These are phyloP conservation scores for Emydura subglobosa DNA, from an alignment of 2,113 vertebrate species.

Conservation along the genomic window DNA sequence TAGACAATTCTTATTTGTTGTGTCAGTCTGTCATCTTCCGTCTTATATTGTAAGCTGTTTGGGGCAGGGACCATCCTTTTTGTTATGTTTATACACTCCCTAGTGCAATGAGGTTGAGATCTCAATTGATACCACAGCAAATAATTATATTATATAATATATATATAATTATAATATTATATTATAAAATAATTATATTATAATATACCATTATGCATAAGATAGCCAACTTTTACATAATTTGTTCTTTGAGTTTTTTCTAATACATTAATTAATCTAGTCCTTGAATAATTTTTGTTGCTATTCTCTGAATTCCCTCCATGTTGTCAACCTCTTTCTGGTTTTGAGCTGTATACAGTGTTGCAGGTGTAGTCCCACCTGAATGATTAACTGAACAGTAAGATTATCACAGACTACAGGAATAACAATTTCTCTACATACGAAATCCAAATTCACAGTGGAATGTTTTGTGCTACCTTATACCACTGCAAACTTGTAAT, in stretches of 20 bases:
- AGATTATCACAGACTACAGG: too few species aligned
- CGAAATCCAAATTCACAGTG: neutral
- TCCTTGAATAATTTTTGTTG: neutral
- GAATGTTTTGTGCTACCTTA: neutral
- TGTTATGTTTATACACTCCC: neutral
- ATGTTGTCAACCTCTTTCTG: neutral
- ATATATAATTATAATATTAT: neutral
- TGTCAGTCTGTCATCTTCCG: neutral
- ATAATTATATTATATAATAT: neutral
- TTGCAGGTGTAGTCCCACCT: neutral
- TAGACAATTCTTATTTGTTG: neutral
- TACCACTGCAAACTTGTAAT: neutral
- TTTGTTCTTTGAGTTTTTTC: neutral
- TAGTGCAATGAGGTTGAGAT: neutral
- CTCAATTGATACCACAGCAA: neutral
- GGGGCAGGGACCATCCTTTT: neutral
- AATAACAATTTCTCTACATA: neutral
- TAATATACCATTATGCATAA: neutral
- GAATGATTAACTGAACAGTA: neutral
- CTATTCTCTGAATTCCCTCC: neutral
- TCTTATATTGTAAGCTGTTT: neutral
- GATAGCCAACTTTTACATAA: neutral
- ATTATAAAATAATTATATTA: neutral
- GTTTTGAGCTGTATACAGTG: neutral
- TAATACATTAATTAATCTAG: neutral